Percentiles rank a stretch among this genome's conserved stretches.
phyloP scores from a whole-genome alignment of 2,888 invertebrate genomes.

The Sipha maydis region DNA sequence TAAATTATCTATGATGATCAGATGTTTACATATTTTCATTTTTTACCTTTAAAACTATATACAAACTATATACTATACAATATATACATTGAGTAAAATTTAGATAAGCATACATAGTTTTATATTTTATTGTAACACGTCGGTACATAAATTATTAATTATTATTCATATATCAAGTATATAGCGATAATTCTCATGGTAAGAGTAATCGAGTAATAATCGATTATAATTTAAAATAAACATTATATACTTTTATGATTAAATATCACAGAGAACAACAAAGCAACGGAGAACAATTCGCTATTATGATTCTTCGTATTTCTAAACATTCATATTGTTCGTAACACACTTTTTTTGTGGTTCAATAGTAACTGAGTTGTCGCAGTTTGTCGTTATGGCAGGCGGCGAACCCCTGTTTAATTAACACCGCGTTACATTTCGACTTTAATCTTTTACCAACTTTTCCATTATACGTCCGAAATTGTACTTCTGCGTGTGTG shows the following conservation, averaged over 20 bases:
- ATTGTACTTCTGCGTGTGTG: conserved; percentile 23
- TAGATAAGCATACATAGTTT: too few relatives aligned
- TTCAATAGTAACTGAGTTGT: conserved; percentile 1
- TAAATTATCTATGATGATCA: not conserved
- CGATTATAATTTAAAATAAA: not conserved
- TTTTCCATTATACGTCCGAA: conserved; percentile 48
- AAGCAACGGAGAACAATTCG: not conserved
- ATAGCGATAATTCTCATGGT: too few relatives aligned
- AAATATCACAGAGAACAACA: not conserved
- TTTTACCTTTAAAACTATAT: not conserved
- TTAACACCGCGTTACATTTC: conserved; percentile 35
- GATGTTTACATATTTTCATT: not conserved
- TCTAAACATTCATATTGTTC: conserved; percentile 1
- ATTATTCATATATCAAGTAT: too few relatives aligned
- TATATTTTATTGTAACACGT: too few relatives aligned
- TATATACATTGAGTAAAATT: too few relatives aligned
- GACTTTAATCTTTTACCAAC: conserved; percentile 44
- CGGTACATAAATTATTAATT: too few relatives aligned
- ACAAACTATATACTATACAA: not conserved
- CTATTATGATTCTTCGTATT: not conserved
- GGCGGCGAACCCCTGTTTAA: conserved; percentile 13
- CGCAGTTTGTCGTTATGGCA: conserved; percentile 8
- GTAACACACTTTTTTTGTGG: not conserved
- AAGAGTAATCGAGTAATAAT: not conserved
- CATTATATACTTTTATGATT: not conserved